These are phyloP conservation scores for Dryococelus australis DNA, from an alignment of 2,888 invertebrate species.

Conservation along the genomic window DNA sequence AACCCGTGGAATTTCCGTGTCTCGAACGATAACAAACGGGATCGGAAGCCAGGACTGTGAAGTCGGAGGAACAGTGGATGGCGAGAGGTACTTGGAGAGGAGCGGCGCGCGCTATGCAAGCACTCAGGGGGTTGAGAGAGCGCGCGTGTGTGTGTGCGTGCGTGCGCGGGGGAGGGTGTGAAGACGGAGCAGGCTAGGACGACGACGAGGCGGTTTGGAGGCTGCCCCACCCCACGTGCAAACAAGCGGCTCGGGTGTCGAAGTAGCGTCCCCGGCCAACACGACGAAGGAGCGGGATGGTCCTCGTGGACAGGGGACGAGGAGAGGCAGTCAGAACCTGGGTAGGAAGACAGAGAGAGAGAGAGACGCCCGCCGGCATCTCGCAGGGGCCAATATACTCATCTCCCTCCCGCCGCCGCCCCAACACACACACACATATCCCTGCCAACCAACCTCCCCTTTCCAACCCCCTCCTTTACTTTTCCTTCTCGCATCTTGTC, in stretches of 20 bases:
- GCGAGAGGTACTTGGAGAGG: too few species aligned
- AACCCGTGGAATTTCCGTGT: too few species aligned
- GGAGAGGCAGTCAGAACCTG: too few species aligned
- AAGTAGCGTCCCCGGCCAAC: not conserved
- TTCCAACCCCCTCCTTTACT: conserved; percentile 28
- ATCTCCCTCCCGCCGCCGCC: conserved; percentile 27
- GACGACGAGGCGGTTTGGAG: not conserved
- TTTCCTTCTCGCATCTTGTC: conserved; percentile 30
- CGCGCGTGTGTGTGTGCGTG: too few species aligned
- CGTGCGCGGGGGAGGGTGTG: not conserved
- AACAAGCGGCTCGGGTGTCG: conserved; percentile 3
- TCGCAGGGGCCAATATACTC: conserved; percentile 24
- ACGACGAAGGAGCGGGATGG: not conserved
- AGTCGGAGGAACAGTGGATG: too few species aligned
- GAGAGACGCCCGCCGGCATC: not conserved
- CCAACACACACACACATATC: too few species aligned
- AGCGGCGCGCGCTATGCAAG: too few species aligned
- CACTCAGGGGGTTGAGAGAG: too few species aligned
- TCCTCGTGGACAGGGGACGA: not conserved
- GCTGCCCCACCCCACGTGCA: not conserved
- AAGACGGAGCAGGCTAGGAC: not conserved
- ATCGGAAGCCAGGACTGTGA: too few species aligned
- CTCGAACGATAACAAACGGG: too few species aligned
- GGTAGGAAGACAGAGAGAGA: not conserved
- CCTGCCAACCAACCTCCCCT: conserved; percentile 18